phyloP scores from a whole-genome alignment of 2,888 invertebrate species.

The Cerceris rybyensis region DNA sequence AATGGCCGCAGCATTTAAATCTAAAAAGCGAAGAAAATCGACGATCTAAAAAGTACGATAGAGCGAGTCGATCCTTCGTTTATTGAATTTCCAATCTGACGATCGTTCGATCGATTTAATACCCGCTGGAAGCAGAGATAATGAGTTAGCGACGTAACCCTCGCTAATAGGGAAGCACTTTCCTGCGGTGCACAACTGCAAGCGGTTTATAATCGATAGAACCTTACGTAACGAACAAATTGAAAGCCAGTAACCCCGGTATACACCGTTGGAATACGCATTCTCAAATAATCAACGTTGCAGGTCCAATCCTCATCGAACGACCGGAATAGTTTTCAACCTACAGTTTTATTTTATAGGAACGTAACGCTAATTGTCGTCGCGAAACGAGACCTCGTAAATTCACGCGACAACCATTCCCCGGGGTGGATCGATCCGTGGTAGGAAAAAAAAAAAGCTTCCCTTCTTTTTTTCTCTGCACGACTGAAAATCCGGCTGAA shows the following conservation, averaged over 20 bases:
- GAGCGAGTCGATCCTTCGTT: neutral
- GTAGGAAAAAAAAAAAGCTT: too few species aligned
- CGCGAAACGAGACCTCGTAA: too few species aligned
- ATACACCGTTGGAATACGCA: slow-evolving; percentile 10
- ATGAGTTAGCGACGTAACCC: slow-evolving; percentile 46
- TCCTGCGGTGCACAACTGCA: slow-evolving; percentile 29
- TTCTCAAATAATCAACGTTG: slow-evolving; percentile 27
- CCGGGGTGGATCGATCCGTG: too few species aligned
- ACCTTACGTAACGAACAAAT: slow-evolving; percentile 50
- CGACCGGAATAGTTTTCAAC: too few species aligned
- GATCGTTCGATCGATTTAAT: slow-evolving; percentile 47
- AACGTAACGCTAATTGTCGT: too few species aligned
- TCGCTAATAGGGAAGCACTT: slow-evolving; percentile 59
- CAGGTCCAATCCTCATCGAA: neutral
- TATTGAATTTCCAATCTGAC: slow-evolving; percentile 38
- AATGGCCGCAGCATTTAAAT: too few species aligned
- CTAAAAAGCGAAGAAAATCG: too few species aligned
- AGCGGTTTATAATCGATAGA: slow-evolving; percentile 51
- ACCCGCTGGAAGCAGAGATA: slow-evolving; percentile 32
- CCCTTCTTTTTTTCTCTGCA: neutral
- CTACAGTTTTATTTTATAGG: too few species aligned
- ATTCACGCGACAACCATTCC: too few species aligned
- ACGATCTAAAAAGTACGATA: too few species aligned
- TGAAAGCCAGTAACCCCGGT: slow-evolving; percentile 26
- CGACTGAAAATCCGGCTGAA: neutral